These are phyloP conservation scores for Ceryle rudis DNA, from an alignment of 2,797 vertebrate species.

Conservation along the genomic window DNA sequence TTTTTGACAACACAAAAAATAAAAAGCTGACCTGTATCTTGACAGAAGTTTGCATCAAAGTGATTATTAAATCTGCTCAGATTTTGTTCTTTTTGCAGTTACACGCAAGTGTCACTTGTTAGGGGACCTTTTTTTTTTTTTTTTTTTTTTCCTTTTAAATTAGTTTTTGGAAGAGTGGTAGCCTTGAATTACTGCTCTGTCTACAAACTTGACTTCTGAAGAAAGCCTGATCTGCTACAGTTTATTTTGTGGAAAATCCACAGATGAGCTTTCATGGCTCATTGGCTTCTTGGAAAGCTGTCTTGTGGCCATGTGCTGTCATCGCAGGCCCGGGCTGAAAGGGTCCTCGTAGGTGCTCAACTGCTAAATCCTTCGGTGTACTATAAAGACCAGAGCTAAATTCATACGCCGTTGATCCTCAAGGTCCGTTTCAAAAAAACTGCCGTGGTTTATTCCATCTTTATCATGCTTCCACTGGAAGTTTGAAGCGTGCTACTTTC, in stretches of 20 bases:
- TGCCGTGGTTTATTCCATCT: background rate
- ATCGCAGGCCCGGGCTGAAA: background rate
- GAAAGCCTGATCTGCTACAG: background rate
- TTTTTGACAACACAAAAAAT: background rate
- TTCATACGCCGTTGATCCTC: fast-evolving
- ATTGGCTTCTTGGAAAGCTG: constrained; percentile 33
- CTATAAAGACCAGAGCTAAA: background rate
- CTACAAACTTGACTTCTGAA: background rate
- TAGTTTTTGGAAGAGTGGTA: background rate
- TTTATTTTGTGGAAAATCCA: constrained; percentile 1
- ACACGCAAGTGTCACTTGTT: background rate
- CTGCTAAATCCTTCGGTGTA: background rate
- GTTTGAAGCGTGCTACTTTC: background rate
- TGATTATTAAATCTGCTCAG: background rate
- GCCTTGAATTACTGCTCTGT: background rate
- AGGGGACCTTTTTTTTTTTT: background rate
- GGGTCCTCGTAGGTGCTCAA: background rate
- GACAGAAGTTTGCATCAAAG: background rate
- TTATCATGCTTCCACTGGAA: background rate
- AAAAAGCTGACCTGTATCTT: background rate
- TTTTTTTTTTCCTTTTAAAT: background rate
- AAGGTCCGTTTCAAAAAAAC: background rate
- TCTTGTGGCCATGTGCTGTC: background rate
- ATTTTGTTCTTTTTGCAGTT: background rate
- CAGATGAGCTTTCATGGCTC: background rate